Conservation (phyloP, 1,140 invertebrate species). For the Thrips palmi region DNA sequence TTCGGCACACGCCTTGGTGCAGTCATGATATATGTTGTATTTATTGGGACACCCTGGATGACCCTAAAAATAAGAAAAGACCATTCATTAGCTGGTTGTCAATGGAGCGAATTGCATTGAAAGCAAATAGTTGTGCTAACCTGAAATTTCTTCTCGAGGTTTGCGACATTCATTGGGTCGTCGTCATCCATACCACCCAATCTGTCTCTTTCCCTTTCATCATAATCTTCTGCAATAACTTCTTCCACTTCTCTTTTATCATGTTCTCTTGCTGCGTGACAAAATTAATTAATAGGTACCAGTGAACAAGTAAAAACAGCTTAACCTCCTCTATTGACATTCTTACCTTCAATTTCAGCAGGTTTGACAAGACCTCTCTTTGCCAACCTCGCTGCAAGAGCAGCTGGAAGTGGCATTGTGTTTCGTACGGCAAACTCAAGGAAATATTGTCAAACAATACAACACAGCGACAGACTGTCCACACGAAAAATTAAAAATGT, state of each 20-base stretch:
- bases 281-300: constrained; percentile 15
- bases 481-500: no score
- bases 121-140: constrained; percentile 2
- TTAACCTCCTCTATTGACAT: constrained; percentile 12
- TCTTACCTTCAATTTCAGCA: constrained; percentile 25
- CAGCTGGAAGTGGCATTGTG: constrained; percentile 69
- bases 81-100: constrained; percentile 7
- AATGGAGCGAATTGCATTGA: constrained; percentile 11
- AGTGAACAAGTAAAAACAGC: constrained; percentile 10
- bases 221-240: constrained; percentile 79
- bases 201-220: constrained; percentile 24
- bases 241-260: constrained; percentile 40
- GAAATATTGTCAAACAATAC: background rate
- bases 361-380: constrained; percentile 57
- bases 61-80: constrained; percentile 24
- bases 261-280: constrained; percentile 20
- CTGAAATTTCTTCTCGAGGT: constrained; percentile 11
- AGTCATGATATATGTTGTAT: constrained; percentile 88
- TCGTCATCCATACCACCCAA: constrained; percentile 7
- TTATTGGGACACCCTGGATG: constrained; percentile 87
- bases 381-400: constrained; percentile 63
- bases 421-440: no score
- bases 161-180: constrained; percentile 4
- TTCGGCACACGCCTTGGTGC: constrained; percentile 72
- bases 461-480: background rate